Base-by-base conservation (phyloP, 2,888 invertebrate genomes). In the Lasioglossum oenotherae region DNA sequence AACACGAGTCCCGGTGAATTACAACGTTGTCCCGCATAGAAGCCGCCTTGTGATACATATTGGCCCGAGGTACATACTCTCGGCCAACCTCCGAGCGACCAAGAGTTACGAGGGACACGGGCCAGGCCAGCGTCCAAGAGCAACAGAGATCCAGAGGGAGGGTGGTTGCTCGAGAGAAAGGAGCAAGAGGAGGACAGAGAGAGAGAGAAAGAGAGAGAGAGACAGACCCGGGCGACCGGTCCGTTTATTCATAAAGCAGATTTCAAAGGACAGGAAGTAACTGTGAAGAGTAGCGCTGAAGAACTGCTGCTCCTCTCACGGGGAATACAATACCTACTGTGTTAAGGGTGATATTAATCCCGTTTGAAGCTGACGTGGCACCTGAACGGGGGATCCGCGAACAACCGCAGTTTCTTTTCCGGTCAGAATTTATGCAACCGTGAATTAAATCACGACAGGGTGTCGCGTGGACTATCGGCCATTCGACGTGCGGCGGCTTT, bases 1-100 rank as follows among this genome's bases (percentile, higher is more conserved):
- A 81, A 87, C 84, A 82, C 86, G 85, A 85, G 80, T 75, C 82
- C 64, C 69, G 82, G 85, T 85, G 87, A 88, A 85, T 88, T 87
- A 87, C 88, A 81, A 82, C 85, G 72, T 75, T 64, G 72, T 86
- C 69, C 84, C 87, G 80, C 74, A 64, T 82, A 75, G 75, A 80
- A 84, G 69, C 78, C 78, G 77, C 64, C 86, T 78, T 72, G 86
- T 80, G 86, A 87, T 87, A 87, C 85, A 85, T 85, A 87, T 85
- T 85, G 86, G 87, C 71, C 87, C 86, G 74, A 35, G 67, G 79
- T 69, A 69, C 69, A 69, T 69, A 69, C 69, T 38, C 69, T 69
- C 69, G 71, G 64, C 49, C 49, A 78, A 64, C 78, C 64, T 73
- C 77, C 27, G 81, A 67, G 44, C 79, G 57, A 72, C 49, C 71